Conservation (phyloP, 2,888 invertebrate species). For the Galeruca laticollis region DNA sequence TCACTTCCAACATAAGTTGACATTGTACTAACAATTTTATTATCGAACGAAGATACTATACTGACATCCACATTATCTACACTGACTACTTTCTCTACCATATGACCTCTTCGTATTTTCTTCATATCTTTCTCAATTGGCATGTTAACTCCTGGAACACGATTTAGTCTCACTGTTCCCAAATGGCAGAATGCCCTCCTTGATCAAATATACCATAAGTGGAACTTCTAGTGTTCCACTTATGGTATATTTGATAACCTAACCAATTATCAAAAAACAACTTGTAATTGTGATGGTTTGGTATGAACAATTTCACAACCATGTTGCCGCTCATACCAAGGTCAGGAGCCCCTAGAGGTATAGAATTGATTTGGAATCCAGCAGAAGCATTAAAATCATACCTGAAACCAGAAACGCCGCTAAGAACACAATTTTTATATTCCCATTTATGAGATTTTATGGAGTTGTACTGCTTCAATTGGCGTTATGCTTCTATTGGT, state of each 20-base stretch:
- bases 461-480: no score
- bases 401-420: no score
- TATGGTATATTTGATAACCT: no score
- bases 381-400: conserved; percentile 4
- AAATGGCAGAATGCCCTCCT: conserved; percentile 46
- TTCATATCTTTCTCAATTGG: conserved; percentile 20
- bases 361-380: background rate
- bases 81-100: conserved; percentile 49
- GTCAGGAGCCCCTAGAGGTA: background rate
- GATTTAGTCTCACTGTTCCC: conserved; percentile 41
- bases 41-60: no score
- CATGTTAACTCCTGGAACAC: conserved; percentile 2
- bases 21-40: no score
- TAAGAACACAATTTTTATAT: no score
- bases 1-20: no score
- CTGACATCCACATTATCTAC: no score
- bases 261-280: conserved; percentile 59
- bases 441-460: no score
- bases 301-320: conserved; percentile 19
- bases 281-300: conserved; percentile 26
- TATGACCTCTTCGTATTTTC: conserved; percentile 46
- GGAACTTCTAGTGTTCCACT: no score
- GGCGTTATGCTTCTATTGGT: no score
- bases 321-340: conserved; percentile 7
- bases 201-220: conserved; percentile 43